Percentiles rank a stretch among this genome's conserved stretches.
Evolutionary conservation across 2,113 vertebrate genomes (phyloP).

Genomic region (Bungarus multicinctus): DNA sequence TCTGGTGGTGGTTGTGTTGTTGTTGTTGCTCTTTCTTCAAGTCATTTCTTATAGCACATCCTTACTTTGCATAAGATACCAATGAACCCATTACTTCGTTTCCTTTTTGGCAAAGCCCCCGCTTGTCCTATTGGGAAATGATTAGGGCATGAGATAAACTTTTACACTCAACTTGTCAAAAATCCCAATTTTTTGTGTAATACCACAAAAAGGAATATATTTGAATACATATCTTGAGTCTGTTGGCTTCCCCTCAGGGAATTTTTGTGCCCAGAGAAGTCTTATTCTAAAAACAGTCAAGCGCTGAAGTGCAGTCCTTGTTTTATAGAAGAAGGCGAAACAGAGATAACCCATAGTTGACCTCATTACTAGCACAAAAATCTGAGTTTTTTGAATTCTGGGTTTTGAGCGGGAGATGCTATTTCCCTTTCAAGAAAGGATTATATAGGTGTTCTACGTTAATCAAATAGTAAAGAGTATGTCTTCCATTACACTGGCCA

Average conservation of each 20-base stretch:
- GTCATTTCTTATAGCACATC: background rate
- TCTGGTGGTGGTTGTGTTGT: background rate
- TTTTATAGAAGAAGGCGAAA: fast-evolving
- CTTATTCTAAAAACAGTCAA: background rate
- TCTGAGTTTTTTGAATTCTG: too few relatives aligned
- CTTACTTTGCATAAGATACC: background rate
- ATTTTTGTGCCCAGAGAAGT: background rate
- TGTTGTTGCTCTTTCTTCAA: background rate
- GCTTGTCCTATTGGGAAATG: fast-evolving
- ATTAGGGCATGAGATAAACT: background rate
- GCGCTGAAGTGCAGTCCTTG: background rate
- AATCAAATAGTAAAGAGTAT: fast-evolving
- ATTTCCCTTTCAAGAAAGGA: fast-evolving
- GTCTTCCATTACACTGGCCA: fast-evolving
- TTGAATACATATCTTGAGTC: background rate
- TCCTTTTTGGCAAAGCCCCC: background rate
- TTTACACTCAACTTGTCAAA: background rate
- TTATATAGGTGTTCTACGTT: fast-evolving
- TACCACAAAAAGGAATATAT: background rate
- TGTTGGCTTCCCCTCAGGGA: background rate
- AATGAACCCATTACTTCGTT: background rate
- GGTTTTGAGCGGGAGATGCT: background rate
- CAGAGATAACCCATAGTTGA: fast-evolving
- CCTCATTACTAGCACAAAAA: background rate
- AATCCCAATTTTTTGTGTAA: background rate